Percentiles rank a stretch among this genome's conserved stretches.
Conservation (phyloP, 2,797 vertebrate genomes). For the Notoglanidium macrostoma region DNA sequence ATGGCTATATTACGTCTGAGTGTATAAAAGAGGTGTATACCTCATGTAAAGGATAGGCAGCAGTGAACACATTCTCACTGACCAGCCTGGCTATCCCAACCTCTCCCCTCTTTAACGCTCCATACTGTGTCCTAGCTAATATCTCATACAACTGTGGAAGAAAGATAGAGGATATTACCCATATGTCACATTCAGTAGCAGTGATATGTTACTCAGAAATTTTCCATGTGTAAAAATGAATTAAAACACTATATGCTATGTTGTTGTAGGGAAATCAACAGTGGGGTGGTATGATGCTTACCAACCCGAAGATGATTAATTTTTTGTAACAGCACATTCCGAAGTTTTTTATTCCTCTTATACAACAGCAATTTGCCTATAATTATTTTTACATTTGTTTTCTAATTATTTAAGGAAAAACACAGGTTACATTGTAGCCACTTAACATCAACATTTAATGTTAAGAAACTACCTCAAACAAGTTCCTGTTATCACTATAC, state of each 20-base stretch:
- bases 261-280: not conserved
- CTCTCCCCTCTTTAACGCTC: slow-evolving; percentile 76
- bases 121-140: slow-evolving; percentile 72
- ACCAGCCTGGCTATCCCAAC: slow-evolving; percentile 77
- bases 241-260: not conserved
- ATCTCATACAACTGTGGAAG: slow-evolving; percentile 78
- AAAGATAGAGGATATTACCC: not conserved
- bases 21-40: slow-evolving; percentile 60
- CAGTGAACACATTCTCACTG: slow-evolving; percentile 73
- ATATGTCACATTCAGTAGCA: slow-evolving; percentile 32
- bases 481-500: not conserved
- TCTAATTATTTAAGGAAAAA: not conserved
- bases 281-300: not conserved
- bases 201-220: not conserved
- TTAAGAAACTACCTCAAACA: not conserved
- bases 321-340: not conserved
- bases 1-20: not conserved
- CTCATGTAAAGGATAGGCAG: slow-evolving; percentile 79
- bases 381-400: too few relatives aligned
- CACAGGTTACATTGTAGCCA: not conserved
- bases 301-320: not conserved
- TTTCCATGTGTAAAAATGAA: not conserved
- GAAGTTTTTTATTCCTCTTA: not conserved
- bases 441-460: not conserved
- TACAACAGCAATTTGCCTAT: too few relatives aligned